Percentiles rank a stretch among this genome's conserved stretches.
These are phyloP conservation scores for Linnaemya tessellans DNA, from an alignment of 2,888 invertebrate species.

Conservation along the genomic window DNA sequence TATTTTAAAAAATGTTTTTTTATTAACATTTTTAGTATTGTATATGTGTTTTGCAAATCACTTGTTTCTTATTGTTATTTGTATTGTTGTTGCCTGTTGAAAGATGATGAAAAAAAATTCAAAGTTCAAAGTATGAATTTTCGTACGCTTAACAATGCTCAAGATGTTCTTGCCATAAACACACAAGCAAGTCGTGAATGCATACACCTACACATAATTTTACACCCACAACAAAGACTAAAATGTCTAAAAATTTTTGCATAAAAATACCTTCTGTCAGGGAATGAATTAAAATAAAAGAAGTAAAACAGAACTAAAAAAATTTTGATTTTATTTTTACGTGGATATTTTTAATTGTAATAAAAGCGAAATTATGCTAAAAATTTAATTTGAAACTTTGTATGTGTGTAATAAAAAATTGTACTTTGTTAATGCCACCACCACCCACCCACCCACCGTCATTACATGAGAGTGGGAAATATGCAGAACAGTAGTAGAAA, in stretches of 20 bases:
- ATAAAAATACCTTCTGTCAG: neutral
- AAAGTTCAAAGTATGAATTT: conserved; percentile 51
- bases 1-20: neutral
- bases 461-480: neutral
- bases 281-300: neutral
- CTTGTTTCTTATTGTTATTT: conserved; percentile 40
- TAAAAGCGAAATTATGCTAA: conserved; percentile 32
- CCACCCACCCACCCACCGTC: no score
- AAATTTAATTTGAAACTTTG: neutral
- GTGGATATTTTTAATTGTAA: conserved; percentile 51
- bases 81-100: conserved; percentile 15
- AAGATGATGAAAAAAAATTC: conserved; percentile 1
- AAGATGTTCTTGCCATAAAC: conserved; percentile 7
- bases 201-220: neutral
- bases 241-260: conserved; percentile 1
- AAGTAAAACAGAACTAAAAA: neutral
- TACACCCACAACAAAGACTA: neutral
- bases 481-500: neutral
- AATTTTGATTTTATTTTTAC: conserved; percentile 15
- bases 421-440: neutral
- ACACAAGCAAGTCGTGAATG: neutral
- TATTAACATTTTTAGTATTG: neutral
- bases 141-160: conserved; percentile 17
- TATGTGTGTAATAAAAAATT: neutral
- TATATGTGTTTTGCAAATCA: conserved; percentile 26